A percentile compares a stretch with the other conserved stretches of the same genome.
Conservation (phyloP, 2,113 vertebrate species). For the Serilophus lunatus region DNA sequence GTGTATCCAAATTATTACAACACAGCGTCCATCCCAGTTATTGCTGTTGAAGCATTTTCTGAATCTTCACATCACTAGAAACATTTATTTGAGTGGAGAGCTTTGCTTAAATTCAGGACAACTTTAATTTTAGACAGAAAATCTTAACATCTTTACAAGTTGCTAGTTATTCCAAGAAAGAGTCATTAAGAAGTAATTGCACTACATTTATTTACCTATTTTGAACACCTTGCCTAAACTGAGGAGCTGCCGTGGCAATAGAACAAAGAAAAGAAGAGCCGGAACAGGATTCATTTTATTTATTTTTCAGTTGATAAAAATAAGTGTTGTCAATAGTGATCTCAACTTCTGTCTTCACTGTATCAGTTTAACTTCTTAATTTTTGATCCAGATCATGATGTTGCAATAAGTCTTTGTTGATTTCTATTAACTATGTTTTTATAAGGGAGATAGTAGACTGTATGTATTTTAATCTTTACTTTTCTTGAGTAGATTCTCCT, state of each 20-base stretch:
- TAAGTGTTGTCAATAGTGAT: not conserved
- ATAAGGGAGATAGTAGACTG: not conserved
- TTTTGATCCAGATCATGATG: not conserved
- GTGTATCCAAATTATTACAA: constrained; percentile 87
- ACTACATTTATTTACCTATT: not conserved
- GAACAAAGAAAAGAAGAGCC: not conserved
- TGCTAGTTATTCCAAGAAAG: constrained; percentile 12
- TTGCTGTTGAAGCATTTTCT: constrained; percentile 79
- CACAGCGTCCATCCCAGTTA: constrained; percentile 80
- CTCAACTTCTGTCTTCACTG: not conserved
- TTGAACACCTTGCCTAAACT: not conserved
- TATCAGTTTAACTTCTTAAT: not conserved
- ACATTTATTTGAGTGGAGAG: constrained; percentile 63
- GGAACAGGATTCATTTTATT: not conserved
- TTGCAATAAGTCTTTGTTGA: not conserved
- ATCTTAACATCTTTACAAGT: constrained; percentile 20
- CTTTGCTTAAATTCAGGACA: constrained; percentile 60
- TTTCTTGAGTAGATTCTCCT: not conserved
- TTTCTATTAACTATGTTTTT: not conserved
- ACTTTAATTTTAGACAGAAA: constrained; percentile 58
- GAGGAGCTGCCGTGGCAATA: not conserved
- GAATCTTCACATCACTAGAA: constrained; percentile 68
- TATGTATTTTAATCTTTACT: not conserved
- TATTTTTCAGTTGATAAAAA: not conserved
- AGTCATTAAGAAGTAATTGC: constrained; percentile 17